phyloP scores from a whole-genome alignment of 2,797 vertebrate genomes.

The Phalloptychus januarius region DNA sequence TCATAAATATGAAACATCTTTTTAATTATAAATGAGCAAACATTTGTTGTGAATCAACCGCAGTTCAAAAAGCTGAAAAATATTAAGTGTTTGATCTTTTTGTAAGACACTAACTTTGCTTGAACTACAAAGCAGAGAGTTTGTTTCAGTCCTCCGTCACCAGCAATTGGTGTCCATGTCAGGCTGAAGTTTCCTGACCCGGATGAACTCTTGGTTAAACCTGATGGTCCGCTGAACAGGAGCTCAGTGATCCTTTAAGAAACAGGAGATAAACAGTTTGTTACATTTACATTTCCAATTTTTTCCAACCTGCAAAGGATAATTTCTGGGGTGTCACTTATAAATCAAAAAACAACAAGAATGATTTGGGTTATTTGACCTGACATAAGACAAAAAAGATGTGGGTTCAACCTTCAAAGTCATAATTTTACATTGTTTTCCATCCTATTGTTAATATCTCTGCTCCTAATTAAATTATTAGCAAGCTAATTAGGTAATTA shows the following conservation, averaged over 20 bases:
- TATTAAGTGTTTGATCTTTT: not conserved
- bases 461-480: too few species aligned
- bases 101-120: conserved; percentile 21
- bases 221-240: conserved; percentile 33
- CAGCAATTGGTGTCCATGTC: conserved; percentile 19
- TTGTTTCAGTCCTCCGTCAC: conserved; percentile 6
- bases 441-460: too few species aligned
- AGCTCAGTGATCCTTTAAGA: conserved; percentile 29
- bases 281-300: not conserved
- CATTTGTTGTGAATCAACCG: not conserved
- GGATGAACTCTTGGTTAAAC: not conserved
- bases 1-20: too few species aligned
- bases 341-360: too few species aligned
- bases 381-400: too few species aligned
- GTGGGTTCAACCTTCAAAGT: too few species aligned
- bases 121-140: conserved; percentile 50
- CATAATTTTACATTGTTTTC: too few species aligned
- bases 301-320: not conserved
- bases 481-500: too few species aligned
- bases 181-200: conserved; percentile 17
- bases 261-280: not conserved
- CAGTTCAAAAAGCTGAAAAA: not conserved
- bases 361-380: too few species aligned
- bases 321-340: too few species aligned
- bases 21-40: not conserved